phyloP scores from a whole-genome alignment of 2,888 invertebrate species.

The Eristalis arbustorum region DNA sequence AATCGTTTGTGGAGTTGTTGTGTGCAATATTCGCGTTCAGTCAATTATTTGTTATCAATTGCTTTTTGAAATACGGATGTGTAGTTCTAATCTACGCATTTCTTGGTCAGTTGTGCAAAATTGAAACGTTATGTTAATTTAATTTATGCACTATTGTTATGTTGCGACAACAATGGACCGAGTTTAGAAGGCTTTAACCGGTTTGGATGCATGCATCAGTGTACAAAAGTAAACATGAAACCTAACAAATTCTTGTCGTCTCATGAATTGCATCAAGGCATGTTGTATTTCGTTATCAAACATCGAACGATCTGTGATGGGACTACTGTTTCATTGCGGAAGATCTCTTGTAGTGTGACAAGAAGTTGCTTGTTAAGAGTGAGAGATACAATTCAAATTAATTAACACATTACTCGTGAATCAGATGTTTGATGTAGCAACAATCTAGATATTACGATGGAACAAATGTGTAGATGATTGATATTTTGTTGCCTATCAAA shows the following conservation, averaged over 20 bases:
- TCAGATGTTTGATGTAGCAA: background rate
- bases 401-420: background rate
- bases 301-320: background rate
- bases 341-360: background rate
- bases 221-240: background rate
- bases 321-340: background rate
- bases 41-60: background rate
- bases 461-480: background rate
- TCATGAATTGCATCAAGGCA: background rate
- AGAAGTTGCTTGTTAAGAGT: background rate
- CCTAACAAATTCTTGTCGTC: background rate
- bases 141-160: background rate
- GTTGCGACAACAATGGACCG: background rate
- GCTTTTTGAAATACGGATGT: background rate
- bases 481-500: background rate
- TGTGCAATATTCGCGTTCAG: background rate
- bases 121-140: background rate
- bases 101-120: background rate
- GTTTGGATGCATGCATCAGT: constrained; percentile 10
- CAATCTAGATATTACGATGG: background rate
- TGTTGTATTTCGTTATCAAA: constrained; percentile 36
- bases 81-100: background rate
- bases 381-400: constrained; percentile 4
- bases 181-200: constrained; percentile 26
- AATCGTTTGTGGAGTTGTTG: background rate